Conservation (phyloP, 2,888 invertebrate genomes). For the Xylota segnis region DNA sequence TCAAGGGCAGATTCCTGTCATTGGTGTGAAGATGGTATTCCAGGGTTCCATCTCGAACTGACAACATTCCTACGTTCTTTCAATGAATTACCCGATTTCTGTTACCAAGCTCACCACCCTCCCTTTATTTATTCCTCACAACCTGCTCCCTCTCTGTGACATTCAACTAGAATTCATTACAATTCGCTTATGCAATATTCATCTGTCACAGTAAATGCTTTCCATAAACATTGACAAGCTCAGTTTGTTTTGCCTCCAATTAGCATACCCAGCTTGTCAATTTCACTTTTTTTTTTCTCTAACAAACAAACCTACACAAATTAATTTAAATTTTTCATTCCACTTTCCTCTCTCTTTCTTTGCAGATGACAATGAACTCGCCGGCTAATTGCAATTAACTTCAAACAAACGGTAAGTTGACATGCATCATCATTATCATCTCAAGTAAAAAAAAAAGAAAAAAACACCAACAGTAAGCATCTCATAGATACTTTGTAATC, state of each 20-base stretch:
- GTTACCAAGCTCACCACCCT: too few species aligned
- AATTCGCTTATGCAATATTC: not conserved
- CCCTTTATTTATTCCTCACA: too few species aligned
- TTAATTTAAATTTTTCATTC: constrained; percentile 22
- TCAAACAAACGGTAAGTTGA: constrained; percentile 64
- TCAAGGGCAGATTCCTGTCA: too few species aligned
- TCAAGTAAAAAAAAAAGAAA: not conserved
- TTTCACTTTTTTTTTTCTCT: not conserved
- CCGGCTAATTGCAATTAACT: constrained; percentile 50
- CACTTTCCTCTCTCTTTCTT: constrained; percentile 24
- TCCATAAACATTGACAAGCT: constrained; percentile 4
- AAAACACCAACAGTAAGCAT: not conserved
- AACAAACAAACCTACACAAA: not conserved
- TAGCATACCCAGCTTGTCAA: not conserved
- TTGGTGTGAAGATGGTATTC: too few species aligned
- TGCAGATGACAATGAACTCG: constrained; percentile 63
- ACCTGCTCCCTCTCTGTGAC: too few species aligned
- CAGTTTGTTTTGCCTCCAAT: constrained; percentile 1
- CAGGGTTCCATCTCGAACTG: too few species aligned
- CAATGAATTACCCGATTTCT: too few species aligned
- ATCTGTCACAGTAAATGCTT: not conserved
- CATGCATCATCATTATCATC: constrained; percentile 36
- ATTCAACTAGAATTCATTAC: not conserved
- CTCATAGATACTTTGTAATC: not conserved
- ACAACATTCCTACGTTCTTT: too few species aligned